Conservation (phyloP, 2,113 vertebrate species). For the Poecile atricapillus region DNA sequence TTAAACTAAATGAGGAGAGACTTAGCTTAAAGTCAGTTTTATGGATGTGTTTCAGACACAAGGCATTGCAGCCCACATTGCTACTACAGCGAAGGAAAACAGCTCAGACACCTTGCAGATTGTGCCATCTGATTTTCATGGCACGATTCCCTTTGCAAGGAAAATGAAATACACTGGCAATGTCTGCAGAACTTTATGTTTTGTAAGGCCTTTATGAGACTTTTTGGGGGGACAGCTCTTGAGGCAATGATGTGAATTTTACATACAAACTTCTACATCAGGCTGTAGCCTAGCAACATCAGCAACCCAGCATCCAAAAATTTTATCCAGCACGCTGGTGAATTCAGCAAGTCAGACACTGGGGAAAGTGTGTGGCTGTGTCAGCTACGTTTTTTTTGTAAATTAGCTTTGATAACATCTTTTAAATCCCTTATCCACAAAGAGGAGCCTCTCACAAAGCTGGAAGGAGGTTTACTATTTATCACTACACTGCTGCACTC, state of each 20-base stretch:
- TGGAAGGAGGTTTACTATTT: neutral
- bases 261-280: neutral
- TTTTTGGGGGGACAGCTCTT: neutral
- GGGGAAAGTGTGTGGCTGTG: neutral
- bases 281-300: slow-evolving; percentile 36
- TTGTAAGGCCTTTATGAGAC: neutral
- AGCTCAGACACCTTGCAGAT: neutral
- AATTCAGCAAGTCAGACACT: neutral
- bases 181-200: neutral
- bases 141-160: neutral
- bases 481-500: neutral
- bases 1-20: neutral
- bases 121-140: neutral
- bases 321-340: neutral
- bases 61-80: neutral
- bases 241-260: neutral
- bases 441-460: neutral
- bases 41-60: neutral
- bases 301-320: neutral
- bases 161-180: neutral
- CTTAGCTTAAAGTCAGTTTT: neutral
- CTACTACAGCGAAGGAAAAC: neutral
- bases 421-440: neutral
- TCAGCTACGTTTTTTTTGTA: neutral
- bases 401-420: neutral